Evolutionary conservation across 2,797 vertebrate species (phyloP), one percentile per base, ranked within the genome.

Genomic region (Tolypeutes matacus): DNA sequence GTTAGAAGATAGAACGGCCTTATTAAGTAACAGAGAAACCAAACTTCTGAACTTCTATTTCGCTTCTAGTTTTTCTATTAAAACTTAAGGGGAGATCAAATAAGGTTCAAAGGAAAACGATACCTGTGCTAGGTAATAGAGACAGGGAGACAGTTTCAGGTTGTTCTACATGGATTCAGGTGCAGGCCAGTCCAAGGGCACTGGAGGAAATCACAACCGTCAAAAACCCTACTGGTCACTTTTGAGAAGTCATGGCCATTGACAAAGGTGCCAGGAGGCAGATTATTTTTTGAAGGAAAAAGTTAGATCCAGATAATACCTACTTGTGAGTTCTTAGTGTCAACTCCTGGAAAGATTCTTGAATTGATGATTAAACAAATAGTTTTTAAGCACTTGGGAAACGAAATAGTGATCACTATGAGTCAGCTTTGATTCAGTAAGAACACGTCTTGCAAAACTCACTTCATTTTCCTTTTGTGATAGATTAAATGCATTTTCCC

Each of bases 401-500:
- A 90, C 96, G 95, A 92, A 96, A 92, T 13, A 75, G 77, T 46
- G 69, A 85, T 64, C 56, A 75, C 69, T 42, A 2, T 89, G 80
- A 91, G 84, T 95, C 94, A 93, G 49, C 42, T 83, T 60, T 9
- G 29, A 82, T 65, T 89, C 62, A 82, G 34, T 39, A 77, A 85
- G 82, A 86, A 65, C 76, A 78, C 94, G 81, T 91, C 93, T 93
- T 92, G 88, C n/a, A 86, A 94, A 95, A 90, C 46, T 81, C 90
- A 94, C 53, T 51, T 85, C 84, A 69, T 87, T 95, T 86, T 70
- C 56, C 91, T 84, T 87, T 75, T 77, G 90, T 91, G 76, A 93
- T 49, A 95, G 93, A 96, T 64, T 94, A 94, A 93, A 96, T 34
- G 87, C 76, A 89, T 82, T 92, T 94, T 90, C 89, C 51, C 88